A percentile compares a stretch with the other conserved stretches of the same genome.
These are phyloP conservation scores for Andrena trimmerana DNA, from an alignment of 2,888 invertebrate genomes.

Conservation along the genomic window DNA sequence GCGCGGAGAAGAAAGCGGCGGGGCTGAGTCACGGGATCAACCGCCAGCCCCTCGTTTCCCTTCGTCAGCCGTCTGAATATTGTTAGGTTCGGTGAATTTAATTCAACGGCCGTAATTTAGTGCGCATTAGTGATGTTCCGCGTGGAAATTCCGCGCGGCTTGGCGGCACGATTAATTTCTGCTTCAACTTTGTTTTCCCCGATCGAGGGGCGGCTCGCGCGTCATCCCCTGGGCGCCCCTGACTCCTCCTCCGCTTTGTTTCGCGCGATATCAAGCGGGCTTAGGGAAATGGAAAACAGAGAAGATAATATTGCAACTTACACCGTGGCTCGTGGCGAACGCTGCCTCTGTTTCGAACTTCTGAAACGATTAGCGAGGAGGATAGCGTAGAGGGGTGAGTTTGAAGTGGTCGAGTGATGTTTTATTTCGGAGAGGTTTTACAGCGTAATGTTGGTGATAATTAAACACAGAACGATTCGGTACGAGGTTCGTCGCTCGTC, in stretches of 20 bases:
- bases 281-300: background rate
- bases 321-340: background rate
- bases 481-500: background rate
- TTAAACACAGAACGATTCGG: background rate
- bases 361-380: background rate
- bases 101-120: conserved; percentile 56
- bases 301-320: background rate
- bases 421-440: background rate
- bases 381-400: background rate
- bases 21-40: conserved; percentile 55
- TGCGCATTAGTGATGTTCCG: conserved; percentile 51
- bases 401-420: background rate
- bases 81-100: conserved; percentile 56
- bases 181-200: conserved; percentile 22
- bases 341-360: background rate
- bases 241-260: background rate
- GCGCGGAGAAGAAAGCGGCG: conserved; percentile 59
- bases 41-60: background rate
- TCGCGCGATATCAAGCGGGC: background rate
- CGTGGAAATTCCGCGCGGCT: conserved; percentile 27
- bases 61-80: conserved; percentile 46
- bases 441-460: background rate
- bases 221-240: background rate
- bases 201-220: background rate
- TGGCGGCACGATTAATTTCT: conserved; percentile 39